phyloP scores from a whole-genome alignment of 2,113 vertebrate species.

The Odocoileus virginianus region DNA sequence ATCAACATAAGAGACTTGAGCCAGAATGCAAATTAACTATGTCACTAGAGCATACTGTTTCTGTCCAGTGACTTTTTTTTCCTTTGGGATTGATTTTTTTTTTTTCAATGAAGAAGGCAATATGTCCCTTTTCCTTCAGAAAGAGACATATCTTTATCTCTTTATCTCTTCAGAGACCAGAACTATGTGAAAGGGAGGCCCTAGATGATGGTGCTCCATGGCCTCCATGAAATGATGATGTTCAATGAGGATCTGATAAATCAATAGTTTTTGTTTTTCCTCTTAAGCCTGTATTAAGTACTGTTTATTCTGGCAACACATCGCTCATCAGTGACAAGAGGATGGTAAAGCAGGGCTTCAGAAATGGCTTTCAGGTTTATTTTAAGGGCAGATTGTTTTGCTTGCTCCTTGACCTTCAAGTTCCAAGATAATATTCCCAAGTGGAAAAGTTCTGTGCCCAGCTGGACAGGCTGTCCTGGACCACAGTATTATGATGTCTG shows the following conservation, averaged over 20 bases:
- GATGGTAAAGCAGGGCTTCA: not conserved
- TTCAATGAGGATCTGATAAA: not conserved
- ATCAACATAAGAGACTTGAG: not conserved
- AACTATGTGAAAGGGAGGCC: not conserved
- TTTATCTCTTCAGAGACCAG: not conserved
- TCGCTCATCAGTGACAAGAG: not conserved
- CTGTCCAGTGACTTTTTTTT: not conserved
- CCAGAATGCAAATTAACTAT: not conserved
- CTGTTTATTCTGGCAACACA: not conserved
- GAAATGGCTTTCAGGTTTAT: not conserved
- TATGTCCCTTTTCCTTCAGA: not conserved
- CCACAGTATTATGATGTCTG: not conserved
- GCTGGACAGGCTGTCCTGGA: not conserved
- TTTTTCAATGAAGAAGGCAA: not conserved
- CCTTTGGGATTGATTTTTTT: not conserved
- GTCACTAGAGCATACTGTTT: not conserved
- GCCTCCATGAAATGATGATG: not conserved
- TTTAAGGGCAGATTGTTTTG: not conserved
- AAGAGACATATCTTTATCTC: too few relatives aligned
- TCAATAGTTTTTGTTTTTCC: not conserved
- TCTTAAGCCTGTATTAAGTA: not conserved
- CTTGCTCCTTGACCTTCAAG: not conserved
- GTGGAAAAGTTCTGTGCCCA: not conserved
- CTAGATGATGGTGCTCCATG: not conserved
- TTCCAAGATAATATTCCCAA: not conserved